Evolutionary conservation across 2,888 invertebrate species (phyloP).

Genomic region (Protonemura montana): DNA sequence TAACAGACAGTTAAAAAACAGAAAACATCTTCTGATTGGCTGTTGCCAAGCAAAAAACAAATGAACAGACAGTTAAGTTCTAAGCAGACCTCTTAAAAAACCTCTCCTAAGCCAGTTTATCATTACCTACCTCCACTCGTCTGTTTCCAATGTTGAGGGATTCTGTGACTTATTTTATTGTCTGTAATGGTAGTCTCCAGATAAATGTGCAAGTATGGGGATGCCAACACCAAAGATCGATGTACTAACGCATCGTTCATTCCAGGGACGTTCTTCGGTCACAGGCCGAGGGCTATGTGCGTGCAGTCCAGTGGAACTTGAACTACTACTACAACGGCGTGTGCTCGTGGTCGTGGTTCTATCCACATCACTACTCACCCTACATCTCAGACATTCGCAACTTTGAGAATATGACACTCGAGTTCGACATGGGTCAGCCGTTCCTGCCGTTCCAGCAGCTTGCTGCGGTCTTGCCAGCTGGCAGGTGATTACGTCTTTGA

Average conservation of each 20-base stretch:
- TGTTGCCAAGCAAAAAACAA: too few species aligned
- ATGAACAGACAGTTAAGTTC: too few species aligned
- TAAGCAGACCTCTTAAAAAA: too few species aligned
- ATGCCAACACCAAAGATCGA: too few species aligned
- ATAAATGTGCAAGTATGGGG: too few species aligned
- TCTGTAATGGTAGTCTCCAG: too few species aligned
- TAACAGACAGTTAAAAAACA: too few species aligned
- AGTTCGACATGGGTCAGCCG: slow-evolving; percentile 84
- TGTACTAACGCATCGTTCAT: slow-evolving; percentile 49
- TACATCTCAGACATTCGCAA: slow-evolving; percentile 91
- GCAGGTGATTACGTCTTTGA: slow-evolving; percentile 59
- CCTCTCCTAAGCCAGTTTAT: too few species aligned
- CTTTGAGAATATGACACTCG: slow-evolving; percentile 78
- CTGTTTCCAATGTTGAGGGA: too few species aligned
- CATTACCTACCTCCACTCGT: too few species aligned
- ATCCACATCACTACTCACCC: slow-evolving; percentile 97
- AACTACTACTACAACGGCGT: slow-evolving; percentile 97
- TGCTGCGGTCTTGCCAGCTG: slow-evolving; percentile 85
- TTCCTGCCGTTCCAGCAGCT: slow-evolving; percentile 94
- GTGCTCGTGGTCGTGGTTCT: slow-evolving; percentile 98
- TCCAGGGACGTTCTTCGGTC: slow-evolving; percentile 77
- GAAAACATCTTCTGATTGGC: too few species aligned
- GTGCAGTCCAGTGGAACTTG: slow-evolving; percentile 96
- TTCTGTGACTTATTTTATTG: too few species aligned
- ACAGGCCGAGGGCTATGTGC: slow-evolving; percentile 88